Conservation (phyloP, 2,888 invertebrate genomes). For the Troides oblongomaculatus region DNA sequence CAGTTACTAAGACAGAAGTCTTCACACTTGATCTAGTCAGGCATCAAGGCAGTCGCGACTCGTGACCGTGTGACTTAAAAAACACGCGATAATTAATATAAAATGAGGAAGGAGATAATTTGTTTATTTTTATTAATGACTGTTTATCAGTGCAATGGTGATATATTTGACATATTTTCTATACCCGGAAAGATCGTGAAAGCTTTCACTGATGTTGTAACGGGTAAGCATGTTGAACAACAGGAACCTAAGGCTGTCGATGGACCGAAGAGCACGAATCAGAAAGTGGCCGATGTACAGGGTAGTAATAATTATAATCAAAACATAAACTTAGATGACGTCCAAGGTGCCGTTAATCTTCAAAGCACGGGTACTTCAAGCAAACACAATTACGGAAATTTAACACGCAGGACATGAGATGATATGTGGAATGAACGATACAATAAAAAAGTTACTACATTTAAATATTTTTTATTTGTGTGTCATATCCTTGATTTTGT, state of each 20-base stretch:
- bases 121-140: constrained; percentile 4
- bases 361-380: constrained; percentile 11
- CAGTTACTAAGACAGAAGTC: neutral
- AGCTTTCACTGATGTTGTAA: constrained; percentile 11
- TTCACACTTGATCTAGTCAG: neutral
- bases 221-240: neutral
- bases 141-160: constrained; percentile 16
- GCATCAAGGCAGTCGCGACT: neutral
- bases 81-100: neutral
- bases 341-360: constrained; percentile 8
- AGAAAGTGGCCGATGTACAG: constrained; percentile 22
- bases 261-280: neutral
- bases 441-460: neutral
- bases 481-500: neutral
- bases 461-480: neutral
- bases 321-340: constrained; percentile 16
- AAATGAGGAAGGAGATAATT: constrained; percentile 14
- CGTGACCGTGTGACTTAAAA: neutral
- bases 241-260: neutral
- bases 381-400: constrained; percentile 12
- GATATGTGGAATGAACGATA: neutral
- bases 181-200: constrained; percentile 4
- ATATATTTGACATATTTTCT: neutral
- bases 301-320: constrained; percentile 20
- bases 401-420: neutral